Evolutionary conservation across 2,888 invertebrate genomes (phyloP).

Genomic region (Platerodrilus igneus): DNA sequence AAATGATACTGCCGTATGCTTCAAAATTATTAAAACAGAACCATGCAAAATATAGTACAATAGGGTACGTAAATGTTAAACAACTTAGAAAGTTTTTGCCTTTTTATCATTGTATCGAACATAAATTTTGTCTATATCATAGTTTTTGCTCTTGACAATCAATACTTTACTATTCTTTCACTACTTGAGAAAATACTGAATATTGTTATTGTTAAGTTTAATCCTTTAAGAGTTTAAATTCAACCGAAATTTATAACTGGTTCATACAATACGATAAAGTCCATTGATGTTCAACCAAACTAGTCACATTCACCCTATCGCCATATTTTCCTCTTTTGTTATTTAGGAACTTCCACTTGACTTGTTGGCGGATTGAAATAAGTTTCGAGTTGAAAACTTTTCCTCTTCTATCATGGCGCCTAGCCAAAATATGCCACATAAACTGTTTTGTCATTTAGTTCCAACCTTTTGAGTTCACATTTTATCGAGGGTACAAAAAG

Average conservation of each 20-base stretch:
- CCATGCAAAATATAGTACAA: too few species aligned
- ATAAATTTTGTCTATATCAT: too few species aligned
- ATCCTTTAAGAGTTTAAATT: too few species aligned
- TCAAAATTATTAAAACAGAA: too few species aligned
- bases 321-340: conserved; percentile 29
- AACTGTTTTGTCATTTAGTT: conserved; percentile 10
- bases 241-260: conserved; percentile 26
- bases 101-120: too few species aligned
- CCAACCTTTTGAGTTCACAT: conserved; percentile 4
- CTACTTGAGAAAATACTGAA: too few species aligned
- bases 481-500: conserved; percentile 2
- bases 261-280: conserved; percentile 34
- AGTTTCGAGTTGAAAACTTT: conserved; percentile 23
- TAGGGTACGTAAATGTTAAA: too few species aligned
- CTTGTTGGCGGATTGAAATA: conserved; percentile 25
- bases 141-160: too few species aligned
- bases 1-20: too few species aligned
- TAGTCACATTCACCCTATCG: conserved; percentile 28
- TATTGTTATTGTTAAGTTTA: too few species aligned
- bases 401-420: conserved; percentile 20
- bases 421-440: conserved; percentile 22
- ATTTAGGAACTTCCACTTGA: conserved; percentile 37
- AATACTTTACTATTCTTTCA: too few species aligned
- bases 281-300: conserved; percentile 29
- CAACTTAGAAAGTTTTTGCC: too few species aligned